These are phyloP conservation scores for Thecophora atra DNA, from an alignment of 2,888 invertebrate genomes.

Conservation along the genomic window DNA sequence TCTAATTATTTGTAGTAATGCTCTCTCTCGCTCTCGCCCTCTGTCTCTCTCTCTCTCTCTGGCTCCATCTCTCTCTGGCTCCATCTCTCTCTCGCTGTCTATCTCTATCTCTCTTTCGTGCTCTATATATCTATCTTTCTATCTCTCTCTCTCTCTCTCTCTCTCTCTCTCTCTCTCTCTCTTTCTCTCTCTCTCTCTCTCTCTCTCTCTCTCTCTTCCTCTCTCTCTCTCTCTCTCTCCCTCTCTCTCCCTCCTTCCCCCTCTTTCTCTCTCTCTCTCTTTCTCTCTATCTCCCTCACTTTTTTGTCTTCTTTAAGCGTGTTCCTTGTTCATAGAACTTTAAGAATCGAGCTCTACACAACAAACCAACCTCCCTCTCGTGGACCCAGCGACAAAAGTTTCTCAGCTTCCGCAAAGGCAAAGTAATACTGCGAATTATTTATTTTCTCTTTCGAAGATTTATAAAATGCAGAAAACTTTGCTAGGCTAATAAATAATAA, in stretches of 20 bases:
- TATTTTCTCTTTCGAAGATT: too few species aligned
- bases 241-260: slow-evolving; percentile 3
- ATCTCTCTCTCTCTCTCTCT: not conserved
- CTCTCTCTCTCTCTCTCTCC: too few species aligned
- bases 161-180: too few species aligned
- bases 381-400: slow-evolving; percentile 1
- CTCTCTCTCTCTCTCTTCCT: not conserved
- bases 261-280: not conserved
- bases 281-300: not conserved
- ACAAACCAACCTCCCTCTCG: not conserved
- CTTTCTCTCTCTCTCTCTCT: not conserved
- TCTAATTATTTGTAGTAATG: not conserved
- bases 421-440: not conserved
- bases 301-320: too few species aligned
- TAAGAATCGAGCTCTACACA: too few species aligned
- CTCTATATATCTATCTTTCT: not conserved
- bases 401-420: not conserved
- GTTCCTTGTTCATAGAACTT: too few species aligned
- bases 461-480: too few species aligned
- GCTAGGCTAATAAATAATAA: too few species aligned
- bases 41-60: not conserved
- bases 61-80: not conserved
- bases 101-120: too few species aligned
- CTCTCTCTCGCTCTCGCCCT: not conserved
- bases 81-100: not conserved